Evolutionary conservation across 2,888 invertebrate genomes (phyloP).

Genomic region (Autographa gamma): DNA sequence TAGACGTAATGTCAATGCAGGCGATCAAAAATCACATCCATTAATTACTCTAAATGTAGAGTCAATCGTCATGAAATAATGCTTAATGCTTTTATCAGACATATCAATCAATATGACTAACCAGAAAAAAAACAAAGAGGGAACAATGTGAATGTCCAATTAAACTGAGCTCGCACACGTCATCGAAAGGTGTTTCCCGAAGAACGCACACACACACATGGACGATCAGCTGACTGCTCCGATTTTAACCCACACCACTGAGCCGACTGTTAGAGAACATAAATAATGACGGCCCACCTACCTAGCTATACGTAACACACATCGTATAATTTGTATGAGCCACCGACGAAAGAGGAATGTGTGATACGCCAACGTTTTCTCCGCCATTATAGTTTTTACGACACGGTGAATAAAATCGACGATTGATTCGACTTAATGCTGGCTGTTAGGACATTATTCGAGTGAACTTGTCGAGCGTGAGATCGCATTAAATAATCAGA

Average conservation of each 20-base stretch:
- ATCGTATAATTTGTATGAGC: constrained; percentile 88
- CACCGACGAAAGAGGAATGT: constrained; percentile 81
- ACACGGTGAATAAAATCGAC: constrained; percentile 76
- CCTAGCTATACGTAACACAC: constrained; percentile 87
- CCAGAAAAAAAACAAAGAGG: constrained; percentile 75
- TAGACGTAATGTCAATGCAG: constrained; percentile 24
- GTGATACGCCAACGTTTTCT: constrained; percentile 82
- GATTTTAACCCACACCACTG: constrained; percentile 88
- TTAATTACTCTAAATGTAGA: constrained; percentile 35
- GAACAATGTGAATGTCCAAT: constrained; percentile 88
- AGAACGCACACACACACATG: constrained; percentile 84
- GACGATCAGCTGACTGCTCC: constrained; percentile 88
- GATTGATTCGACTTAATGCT: constrained; percentile 66
- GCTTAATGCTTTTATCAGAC: constrained; percentile 63
- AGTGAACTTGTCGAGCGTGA: constrained; percentile 70
- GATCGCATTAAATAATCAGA: constrained; percentile 86
- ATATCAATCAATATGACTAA: constrained; percentile 68
- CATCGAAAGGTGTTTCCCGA: constrained; percentile 89
- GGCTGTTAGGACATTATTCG: constrained; percentile 78
- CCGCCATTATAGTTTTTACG: constrained; percentile 79
- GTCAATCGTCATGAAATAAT: constrained; percentile 53
- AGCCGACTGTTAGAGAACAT: constrained; percentile 88
- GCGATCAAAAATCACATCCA: constrained; percentile 37
- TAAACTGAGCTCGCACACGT: constrained; percentile 87
- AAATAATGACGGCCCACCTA: constrained; percentile 89